Evolutionary conservation across 1,140 invertebrate species (phyloP), one percentile per base, ranked within the genome.

Genomic region (Episyrphus balteatus): DNA sequence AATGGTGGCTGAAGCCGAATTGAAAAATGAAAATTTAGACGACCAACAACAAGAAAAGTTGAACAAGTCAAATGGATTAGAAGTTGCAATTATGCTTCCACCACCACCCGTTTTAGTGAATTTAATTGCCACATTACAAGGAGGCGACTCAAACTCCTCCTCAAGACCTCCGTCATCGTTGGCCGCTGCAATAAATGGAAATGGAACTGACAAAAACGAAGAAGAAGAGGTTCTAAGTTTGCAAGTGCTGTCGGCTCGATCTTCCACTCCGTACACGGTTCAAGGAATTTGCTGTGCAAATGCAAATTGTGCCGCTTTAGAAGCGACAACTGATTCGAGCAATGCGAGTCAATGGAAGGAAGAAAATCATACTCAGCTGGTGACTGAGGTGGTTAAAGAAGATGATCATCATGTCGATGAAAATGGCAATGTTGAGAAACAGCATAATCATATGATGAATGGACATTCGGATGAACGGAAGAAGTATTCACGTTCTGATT

Each of bases 211-310:
- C 40, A 26, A 44, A 14, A 14, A 33, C 14, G 14, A 36, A 11
- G 51, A 53, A 32, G 62, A 62, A 30, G 62, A 66, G 2, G 48
- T 41, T 3, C 49, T 66, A 19, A 18, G 62, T 1, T 37, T 65
- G 14, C 62, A 65, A 34, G 54, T 65, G 32, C 45, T 62, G 13
- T 62, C 62, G 6, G 57, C 62, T 12, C 50, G 62, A 17, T 61
- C 62, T 0, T 66, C 62, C 1, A 66, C 62, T 2, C 62, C 62
- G 0, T 61, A 58, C 14, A 62, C 60, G 0, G 58, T 58, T 36
- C 55, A 56, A 17, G 47, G 53, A 41, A 43, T 61, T 39, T 64
- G 62, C 18, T 65, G 59, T 47, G 60, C 61, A 1, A 51, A 52
- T 2, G 57, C 54, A 7, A 62, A 53, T 45, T 61, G 61, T 39